phyloP scores from a whole-genome alignment of 2,797 vertebrate genomes.

The Falco columbarius region DNA sequence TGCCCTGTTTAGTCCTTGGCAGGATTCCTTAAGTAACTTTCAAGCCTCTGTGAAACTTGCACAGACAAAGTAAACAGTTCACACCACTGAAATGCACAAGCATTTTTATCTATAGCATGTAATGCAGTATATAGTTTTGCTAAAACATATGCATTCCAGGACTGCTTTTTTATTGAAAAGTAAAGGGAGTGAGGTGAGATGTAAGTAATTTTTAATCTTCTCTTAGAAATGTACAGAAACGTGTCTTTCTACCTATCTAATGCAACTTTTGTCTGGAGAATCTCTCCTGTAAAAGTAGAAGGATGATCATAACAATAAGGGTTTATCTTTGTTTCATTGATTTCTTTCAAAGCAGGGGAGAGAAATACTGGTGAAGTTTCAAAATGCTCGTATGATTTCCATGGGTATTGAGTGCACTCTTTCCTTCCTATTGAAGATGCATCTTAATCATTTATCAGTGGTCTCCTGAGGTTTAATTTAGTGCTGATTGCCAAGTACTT shows the following conservation, averaged over 20 bases:
- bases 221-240: not conserved
- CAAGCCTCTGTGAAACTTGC: not conserved
- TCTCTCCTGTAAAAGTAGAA: not conserved
- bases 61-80: not conserved
- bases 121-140: not conserved
- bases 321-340: not conserved
- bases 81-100: not conserved
- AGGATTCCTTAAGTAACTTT: not conserved
- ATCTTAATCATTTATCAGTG: not conserved
- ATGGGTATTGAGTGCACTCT: not conserved
- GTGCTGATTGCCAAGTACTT: conserved; percentile 21
- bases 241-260: not conserved
- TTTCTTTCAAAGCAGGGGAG: not conserved
- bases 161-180: not conserved
- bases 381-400: not conserved
- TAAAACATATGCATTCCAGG: not conserved
- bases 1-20: not conserved
- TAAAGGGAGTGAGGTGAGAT: not conserved
- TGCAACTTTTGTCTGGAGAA: not conserved
- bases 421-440: not conserved
- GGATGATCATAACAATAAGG: not conserved
- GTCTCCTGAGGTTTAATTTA: conserved; percentile 11
- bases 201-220: not conserved
- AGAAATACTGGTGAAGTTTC: not conserved
- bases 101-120: not conserved